Evolutionary conservation across 2,888 invertebrate genomes (phyloP).

Genomic region (Arge pagana): DNA sequence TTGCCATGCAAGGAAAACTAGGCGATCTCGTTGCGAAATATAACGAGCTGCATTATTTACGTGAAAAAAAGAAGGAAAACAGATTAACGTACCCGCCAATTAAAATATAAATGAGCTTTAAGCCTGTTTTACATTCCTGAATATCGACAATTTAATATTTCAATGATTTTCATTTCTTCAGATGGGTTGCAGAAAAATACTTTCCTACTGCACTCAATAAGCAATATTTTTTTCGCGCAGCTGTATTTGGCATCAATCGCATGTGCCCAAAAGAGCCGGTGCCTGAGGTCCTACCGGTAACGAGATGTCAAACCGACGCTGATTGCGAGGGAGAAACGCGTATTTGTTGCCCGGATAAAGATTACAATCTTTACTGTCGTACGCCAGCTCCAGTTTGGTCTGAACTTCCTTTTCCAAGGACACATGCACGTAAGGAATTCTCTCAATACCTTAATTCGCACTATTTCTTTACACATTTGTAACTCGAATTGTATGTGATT

Average conservation of each 20-base stretch:
- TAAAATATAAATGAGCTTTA: too few relatives aligned
- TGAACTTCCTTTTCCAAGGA: conserved; percentile 64
- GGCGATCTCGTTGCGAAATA: too few relatives aligned
- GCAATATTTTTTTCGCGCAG: too few relatives aligned
- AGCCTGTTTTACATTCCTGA: too few relatives aligned
- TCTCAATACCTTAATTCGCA: conserved; percentile 8
- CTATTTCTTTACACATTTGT: background rate
- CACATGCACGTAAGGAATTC: conserved; percentile 66
- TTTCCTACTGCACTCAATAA: too few relatives aligned
- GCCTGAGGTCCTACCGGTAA: conserved; percentile 72
- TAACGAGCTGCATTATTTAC: too few relatives aligned
- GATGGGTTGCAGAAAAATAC: too few relatives aligned
- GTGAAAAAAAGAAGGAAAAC: too few relatives aligned
- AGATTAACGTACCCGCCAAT: too few relatives aligned
- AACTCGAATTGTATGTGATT: background rate
- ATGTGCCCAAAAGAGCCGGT: conserved; percentile 72
- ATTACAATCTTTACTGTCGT: conserved; percentile 68
- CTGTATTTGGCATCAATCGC: conserved; percentile 71
- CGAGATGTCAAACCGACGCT: conserved; percentile 69
- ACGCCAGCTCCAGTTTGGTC: conserved; percentile 72
- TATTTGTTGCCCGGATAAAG: conserved; percentile 75
- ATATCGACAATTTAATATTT: too few relatives aligned
- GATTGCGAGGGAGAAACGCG: conserved; percentile 71
- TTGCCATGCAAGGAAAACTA: too few relatives aligned
- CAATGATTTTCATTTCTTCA: too few relatives aligned